Conservation (phyloP, 2,113 vertebrate species). For the Clarias batrachus region DNA sequence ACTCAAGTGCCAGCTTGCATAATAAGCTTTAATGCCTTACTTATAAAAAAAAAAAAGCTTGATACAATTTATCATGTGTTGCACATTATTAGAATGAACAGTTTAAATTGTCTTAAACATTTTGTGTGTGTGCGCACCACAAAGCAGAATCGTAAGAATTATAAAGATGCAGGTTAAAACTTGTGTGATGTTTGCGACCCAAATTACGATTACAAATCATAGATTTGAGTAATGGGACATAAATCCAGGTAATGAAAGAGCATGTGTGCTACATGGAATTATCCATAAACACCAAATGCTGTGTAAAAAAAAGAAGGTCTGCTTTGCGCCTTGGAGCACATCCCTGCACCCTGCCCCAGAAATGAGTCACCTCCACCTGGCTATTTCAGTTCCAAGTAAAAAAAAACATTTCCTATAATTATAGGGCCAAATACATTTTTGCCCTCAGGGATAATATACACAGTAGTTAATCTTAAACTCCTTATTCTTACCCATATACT, state of each 20-base stretch:
- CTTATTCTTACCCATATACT: neutral
- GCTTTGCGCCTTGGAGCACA: neutral
- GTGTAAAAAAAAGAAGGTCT: neutral
- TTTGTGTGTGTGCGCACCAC: neutral
- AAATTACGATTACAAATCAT: neutral
- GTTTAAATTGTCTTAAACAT: neutral
- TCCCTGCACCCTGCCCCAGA: slow-evolving; percentile 19
- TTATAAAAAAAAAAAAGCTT: neutral
- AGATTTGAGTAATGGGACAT: slow-evolving; percentile 10
- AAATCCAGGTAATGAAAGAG: slow-evolving; percentile 1
- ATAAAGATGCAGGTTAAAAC: neutral
- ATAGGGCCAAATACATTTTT: slow-evolving; percentile 7
- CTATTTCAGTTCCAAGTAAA: slow-evolving; percentile 37
- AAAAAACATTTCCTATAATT: slow-evolving; percentile 1
- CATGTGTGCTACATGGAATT: neutral
- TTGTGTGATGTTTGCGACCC: neutral
- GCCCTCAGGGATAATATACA: neutral
- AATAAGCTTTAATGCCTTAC: slow-evolving; percentile 41
- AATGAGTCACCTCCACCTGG: slow-evolving; percentile 35
- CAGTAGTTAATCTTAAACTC: neutral
- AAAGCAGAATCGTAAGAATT: neutral
- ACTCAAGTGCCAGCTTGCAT: slow-evolving; percentile 19
- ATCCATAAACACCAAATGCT: neutral
- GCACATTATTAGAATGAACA: neutral
- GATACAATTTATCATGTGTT: neutral